phyloP scores from a whole-genome alignment of 2,888 invertebrate species.

The Blastobasis adustella region DNA sequence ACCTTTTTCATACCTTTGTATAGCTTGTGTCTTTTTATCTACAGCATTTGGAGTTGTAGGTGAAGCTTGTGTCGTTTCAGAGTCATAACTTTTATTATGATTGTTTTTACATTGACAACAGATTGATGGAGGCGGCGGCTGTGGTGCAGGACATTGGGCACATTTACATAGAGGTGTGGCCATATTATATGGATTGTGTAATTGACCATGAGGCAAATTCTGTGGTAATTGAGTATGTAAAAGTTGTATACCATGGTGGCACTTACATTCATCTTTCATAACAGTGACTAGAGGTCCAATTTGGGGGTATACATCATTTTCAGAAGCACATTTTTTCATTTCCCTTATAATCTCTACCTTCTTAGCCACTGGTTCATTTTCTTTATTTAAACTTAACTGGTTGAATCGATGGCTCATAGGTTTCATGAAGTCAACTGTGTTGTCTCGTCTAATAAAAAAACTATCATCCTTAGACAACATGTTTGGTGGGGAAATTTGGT shows the following conservation, averaged over 20 bases:
- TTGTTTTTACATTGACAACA: not conserved
- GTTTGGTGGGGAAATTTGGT: conserved; percentile 26
- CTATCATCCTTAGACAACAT: conserved; percentile 35
- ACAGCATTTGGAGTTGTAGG: conserved; percentile 28
- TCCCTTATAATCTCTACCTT: conserved; percentile 33
- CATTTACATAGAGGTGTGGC: not conserved
- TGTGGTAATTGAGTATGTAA: conserved; percentile 7
- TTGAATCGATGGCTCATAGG: conserved; percentile 33
- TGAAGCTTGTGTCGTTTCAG: not conserved
- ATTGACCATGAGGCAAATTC: not conserved
- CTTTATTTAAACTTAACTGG: conserved; percentile 38
- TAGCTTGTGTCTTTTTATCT: conserved; percentile 51
- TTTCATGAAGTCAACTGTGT: conserved; percentile 29
- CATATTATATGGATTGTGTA: not conserved
- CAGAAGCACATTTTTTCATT: not conserved
- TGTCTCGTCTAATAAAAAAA: conserved; percentile 52
- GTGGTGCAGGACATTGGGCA: not conserved
- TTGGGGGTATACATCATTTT: not conserved
- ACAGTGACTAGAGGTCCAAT: too few species aligned
- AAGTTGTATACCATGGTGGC: conserved; percentile 41
- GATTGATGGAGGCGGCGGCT: not conserved
- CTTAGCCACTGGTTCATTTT: conserved; percentile 37
- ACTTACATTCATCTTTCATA: conserved; percentile 29
- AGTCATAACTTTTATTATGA: conserved; percentile 9
- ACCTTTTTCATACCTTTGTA: conserved; percentile 49